Evolutionary conservation across 2,797 vertebrate species (phyloP), one percentile per base, ranked within the genome.

Genomic region (Trematomus bernacchii): DNA sequence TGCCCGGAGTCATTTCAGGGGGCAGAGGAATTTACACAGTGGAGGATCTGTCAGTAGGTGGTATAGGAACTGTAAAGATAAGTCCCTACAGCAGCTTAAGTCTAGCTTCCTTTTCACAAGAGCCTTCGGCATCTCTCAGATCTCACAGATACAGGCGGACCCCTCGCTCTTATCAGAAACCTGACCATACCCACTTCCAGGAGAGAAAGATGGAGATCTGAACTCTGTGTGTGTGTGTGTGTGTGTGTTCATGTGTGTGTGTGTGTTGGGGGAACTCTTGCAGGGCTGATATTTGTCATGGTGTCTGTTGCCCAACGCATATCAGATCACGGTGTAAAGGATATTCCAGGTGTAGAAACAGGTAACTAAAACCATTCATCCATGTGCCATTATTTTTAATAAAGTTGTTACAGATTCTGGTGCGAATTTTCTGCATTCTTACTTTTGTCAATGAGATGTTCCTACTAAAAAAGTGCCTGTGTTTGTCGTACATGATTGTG

Each of bases 21-120:
- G 79, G 79, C 85, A 85, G 77, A 88, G 92, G 91, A 93, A 91
- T 93, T 94, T 93, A 93, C 91, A 92, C 90, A 87, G 90, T 84
- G 85, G 19, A 9, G 88, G 84, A 82, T 90, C 89, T 85, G 91
- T 93, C 88, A 82, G 87, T 89, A 87, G 92, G 88, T 90, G 91
- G 91, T 89, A 90, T 89, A 89, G 91, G 90, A 92, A 91, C 89
- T 91, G 91, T 93, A 93, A 92, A 93, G 93, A 93, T 93, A 93
- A 94, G 89, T 92, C 66, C 62, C 76, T 47, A n/a, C 84, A 79
- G 87, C 87, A 88, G 83, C 80, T 89, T 84, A 87, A 78, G 86
- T 76, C 78, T 42, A 77, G 85, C 85, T 93, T 93, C 92, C 91
- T 93, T 90, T 91, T 87, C 87, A 85, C 80, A 51, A 89, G 90